Base-by-base conservation (phyloP, 2,888 invertebrate genomes). In the Abscondita cerata region DNA sequence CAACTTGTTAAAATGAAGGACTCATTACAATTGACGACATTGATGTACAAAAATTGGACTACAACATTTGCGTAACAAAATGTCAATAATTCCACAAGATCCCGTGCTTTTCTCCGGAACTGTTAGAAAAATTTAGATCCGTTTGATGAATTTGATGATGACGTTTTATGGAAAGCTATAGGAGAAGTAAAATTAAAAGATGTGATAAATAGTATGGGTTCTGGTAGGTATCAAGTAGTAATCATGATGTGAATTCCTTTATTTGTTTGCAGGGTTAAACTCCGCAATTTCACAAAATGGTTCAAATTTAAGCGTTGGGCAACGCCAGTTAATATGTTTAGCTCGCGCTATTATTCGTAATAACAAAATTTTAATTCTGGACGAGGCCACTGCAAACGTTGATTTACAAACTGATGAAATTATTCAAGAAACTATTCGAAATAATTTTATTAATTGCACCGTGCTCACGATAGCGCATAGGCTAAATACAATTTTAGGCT, bases 401-500 rank as follows among this genome's bases (percentile, higher is more conserved):
- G 91, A 92, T 78, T 87, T 87, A 0, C 85, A 86, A 69, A 92
- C 92, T 31, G 92, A 92, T 75, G 85, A 84, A 1, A 77, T 92
- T 16, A 93, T 93, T 64, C 93, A 93, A 75, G 83, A 83, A 16
- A 91, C 91, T 1, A 92, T 93, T 64, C 82, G 91, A 64, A 83
- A 81, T 51, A 91, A 91, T 76, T 93, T 93, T 74, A 84, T 83
- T 0, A 83, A 86, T 20, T 92, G 92, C 75, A 92, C 92, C 0
- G 92, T 93, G 16, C 83, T 93, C 36, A 93, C 92, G 0, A 90
- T 93, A 46, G 93, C 93, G 40, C 93, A 94, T 79, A 84, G 93
- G 40, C 84, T 95, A 6, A 87, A 93, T 73, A 93, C 93, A 0
- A 89, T 94, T 50, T 93, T 94, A 89, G 93, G 94, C 79, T 92